These are phyloP conservation scores for Elephas maximus DNA, from an alignment of 2,113 vertebrate species.

Conservation along the genomic window DNA sequence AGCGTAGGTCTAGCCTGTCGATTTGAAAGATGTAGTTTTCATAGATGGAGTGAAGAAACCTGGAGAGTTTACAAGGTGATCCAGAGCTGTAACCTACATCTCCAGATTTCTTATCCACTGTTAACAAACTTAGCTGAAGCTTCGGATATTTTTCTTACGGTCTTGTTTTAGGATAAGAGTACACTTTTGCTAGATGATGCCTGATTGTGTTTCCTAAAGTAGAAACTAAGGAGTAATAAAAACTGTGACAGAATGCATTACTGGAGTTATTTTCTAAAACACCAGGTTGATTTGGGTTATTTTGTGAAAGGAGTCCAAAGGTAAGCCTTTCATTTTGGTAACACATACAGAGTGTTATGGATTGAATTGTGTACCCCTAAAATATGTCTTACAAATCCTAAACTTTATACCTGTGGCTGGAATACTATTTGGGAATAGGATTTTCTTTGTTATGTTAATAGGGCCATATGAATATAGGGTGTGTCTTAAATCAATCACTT, in stretches of 20 bases:
- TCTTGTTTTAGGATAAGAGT: not conserved
- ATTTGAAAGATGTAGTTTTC: constrained; percentile 39
- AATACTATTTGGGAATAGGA: no score
- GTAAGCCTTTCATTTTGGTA: not conserved
- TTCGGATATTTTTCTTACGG: not conserved
- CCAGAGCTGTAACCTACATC: not conserved
- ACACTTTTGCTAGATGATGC: constrained; percentile 15
- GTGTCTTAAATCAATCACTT: no score
- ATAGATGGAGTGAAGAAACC: not conserved
- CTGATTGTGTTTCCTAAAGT: not conserved
- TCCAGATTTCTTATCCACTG: not conserved
- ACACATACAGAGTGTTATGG: not conserved
- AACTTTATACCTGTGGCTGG: no score
- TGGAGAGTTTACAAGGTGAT: not conserved
- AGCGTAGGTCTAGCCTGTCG: not conserved
- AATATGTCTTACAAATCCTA: not conserved
- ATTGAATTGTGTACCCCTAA: not conserved
- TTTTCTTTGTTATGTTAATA: no score
- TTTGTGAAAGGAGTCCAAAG: not conserved
- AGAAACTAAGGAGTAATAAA: constrained; percentile 28
- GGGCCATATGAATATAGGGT: no score
- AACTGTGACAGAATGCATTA: not conserved
- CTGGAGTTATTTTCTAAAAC: constrained; percentile 19
- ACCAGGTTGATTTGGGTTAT: not conserved
- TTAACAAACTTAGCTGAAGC: not conserved